These are phyloP conservation scores for Leptobrachium ailaonicum DNA, from an alignment of 2,113 vertebrate genomes.

Conservation along the genomic window DNA sequence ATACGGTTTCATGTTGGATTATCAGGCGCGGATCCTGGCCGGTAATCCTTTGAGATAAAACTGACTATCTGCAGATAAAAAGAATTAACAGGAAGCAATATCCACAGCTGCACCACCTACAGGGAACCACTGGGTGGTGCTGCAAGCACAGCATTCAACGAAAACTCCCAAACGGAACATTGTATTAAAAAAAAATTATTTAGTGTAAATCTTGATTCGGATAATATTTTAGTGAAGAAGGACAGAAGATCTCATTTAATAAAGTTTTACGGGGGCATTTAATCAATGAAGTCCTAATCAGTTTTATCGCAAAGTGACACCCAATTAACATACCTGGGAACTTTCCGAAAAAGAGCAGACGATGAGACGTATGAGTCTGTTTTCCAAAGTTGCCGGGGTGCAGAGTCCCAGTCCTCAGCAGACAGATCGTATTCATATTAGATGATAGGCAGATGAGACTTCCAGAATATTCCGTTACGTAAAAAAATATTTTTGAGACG, in stretches of 20 bases:
- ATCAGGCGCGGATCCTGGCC: not conserved
- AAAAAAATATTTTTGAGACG: too few species aligned
- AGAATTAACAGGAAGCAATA: not conserved
- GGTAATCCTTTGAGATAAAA: constrained; percentile 30
- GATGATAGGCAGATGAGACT: too few species aligned
- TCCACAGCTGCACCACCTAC: constrained; percentile 49
- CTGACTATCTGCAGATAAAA: constrained; percentile 34
- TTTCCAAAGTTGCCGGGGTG: too few species aligned
- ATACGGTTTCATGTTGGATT: not conserved
- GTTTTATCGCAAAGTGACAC: constrained; percentile 10
- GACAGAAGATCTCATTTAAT: constrained; percentile 34
- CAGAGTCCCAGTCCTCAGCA: too few species aligned
- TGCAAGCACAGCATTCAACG: constrained; percentile 64
- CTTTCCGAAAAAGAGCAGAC: not conserved
- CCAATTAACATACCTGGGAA: not conserved
- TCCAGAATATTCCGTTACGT: too few species aligned
- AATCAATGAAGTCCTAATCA: constrained; percentile 27
- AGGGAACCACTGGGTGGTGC: constrained; percentile 69
- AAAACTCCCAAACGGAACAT: not conserved
- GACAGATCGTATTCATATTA: too few species aligned
- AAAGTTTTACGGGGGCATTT: constrained; percentile 18
- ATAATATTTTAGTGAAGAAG: constrained; percentile 33
- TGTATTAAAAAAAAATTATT: constrained; percentile 6
- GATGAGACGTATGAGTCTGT: not conserved
- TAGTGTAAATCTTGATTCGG: constrained; percentile 21